Evolutionary conservation across 2,888 invertebrate species (phyloP), one percentile per base, ranked within the genome.

Genomic region (Prosopocoilus inquinatus): DNA sequence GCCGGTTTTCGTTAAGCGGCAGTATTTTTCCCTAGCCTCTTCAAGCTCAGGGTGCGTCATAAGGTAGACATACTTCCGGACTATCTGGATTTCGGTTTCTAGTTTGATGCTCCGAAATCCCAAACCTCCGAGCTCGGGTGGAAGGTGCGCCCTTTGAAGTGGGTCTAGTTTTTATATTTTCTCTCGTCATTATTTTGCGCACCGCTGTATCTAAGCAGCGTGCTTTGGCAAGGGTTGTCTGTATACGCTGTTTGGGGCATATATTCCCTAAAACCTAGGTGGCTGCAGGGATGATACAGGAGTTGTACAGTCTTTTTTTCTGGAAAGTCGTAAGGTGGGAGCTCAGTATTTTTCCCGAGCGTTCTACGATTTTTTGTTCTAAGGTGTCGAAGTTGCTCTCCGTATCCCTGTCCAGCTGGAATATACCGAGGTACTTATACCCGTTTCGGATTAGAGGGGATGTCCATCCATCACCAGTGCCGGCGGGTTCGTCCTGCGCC

Each of bases 81-180:
- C 33, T 9, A 20, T 20, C 9, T 48, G 48, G 3, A 7, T 11
- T 33, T 32, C 33, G 15, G 46, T 46, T 16, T 46, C 46, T 7
- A 46, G 28, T 9, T 46, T 46, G 5, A 46, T 20, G 3, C 15
- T n/a, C 41, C 43, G n/a, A 11, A 43, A 43, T 9, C 48, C 47
- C 9, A 53, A 20, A 9, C 47, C 53, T 9, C 53, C 53, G 11
- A 53, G 15, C n/a, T 20, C 11, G 9, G 16, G 32, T 32, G 53
- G 48, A 15, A 53, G 12, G 36, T 41, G 33, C 35, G 16, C 15
- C 12, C 57, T 43, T 32, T 13, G 43, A 50, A 20, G 50, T 50
- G 3, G 43, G 33, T 4, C 41, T 9, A n/a, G 50, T 35, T 15
- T 50, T 43, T 4, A 43, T 13, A 4, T 35, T 12, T 8, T 50